phyloP scores from a whole-genome alignment of 2,888 invertebrate species.

The Caenorhabditis sp. region DNA sequence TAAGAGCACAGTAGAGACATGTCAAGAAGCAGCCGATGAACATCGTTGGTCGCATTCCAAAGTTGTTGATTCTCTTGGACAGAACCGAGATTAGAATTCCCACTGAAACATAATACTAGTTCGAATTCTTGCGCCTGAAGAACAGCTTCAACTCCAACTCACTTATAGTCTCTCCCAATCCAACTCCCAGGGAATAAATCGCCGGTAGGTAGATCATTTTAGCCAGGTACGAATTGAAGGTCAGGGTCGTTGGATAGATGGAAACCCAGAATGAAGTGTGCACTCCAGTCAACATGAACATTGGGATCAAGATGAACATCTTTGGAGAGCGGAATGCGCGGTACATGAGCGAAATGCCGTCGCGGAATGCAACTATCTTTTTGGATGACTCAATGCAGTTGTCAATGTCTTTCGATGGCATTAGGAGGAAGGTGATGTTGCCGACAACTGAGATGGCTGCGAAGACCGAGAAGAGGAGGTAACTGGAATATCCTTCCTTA shows the following conservation, averaged over 20 bases:
- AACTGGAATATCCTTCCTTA: slow-evolving; percentile 15
- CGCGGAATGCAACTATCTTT: slow-evolving; percentile 53
- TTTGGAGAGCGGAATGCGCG: slow-evolving; percentile 60
- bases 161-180: slow-evolving; percentile 70
- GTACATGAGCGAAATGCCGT: slow-evolving; percentile 56
- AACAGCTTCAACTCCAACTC: slow-evolving; percentile 18
- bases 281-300: slow-evolving; percentile 53
- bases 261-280: slow-evolving; percentile 71
- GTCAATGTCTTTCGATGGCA: slow-evolving; percentile 65
- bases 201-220: slow-evolving; percentile 67
- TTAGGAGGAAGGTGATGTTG: slow-evolving; percentile 65
- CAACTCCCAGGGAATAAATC: slow-evolving; percentile 68
- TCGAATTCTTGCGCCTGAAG: too few relatives aligned
- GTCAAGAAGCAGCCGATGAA: slow-evolving; percentile 63
- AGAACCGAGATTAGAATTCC: slow-evolving; percentile 66
- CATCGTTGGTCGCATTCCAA: slow-evolving; percentile 71
- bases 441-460: slow-evolving; percentile 64
- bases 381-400: slow-evolving; percentile 69
- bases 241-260: slow-evolving; percentile 72
- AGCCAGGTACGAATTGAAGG: slow-evolving; percentile 66
- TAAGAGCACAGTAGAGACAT: slow-evolving; percentile 44
- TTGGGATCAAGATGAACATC: slow-evolving; percentile 59
- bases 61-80: slow-evolving; percentile 65
- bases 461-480: slow-evolving; percentile 68
- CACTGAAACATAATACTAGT: too few relatives aligned